Conservation (phyloP, 2,888 invertebrate species). For the Cheiracanthium punctorium region DNA sequence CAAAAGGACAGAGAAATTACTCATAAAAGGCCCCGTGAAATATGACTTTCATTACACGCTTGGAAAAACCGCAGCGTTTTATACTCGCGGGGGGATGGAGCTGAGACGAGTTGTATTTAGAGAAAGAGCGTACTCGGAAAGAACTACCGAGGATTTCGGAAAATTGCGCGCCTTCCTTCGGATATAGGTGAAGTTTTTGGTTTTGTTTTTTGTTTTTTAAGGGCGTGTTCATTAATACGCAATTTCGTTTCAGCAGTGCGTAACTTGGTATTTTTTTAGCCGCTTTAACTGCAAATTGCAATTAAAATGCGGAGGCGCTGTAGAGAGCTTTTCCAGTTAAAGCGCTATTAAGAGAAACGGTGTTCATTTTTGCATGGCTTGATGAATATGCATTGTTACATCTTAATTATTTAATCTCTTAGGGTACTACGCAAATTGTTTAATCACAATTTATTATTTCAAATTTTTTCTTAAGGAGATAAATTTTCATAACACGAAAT, state of each 20-base stretch:
- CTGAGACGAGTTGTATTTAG: not conserved
- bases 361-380: not conserved
- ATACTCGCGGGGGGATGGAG: constrained; percentile 5
- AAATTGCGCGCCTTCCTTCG: not conserved
- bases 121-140: not conserved
- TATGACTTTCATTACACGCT: constrained; percentile 62
- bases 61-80: constrained; percentile 40
- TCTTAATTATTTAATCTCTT: too few relatives aligned
- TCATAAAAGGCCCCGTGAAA: constrained; percentile 57
- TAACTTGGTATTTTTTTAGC: constrained; percentile 23
- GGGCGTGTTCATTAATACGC: constrained; percentile 17
- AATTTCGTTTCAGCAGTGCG: constrained; percentile 13
- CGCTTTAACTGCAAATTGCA: not conserved
- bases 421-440: too few relatives aligned
- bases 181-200: not conserved
- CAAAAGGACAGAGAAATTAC: constrained; percentile 35
- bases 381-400: too few relatives aligned
- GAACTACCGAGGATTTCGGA: not conserved
- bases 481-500: too few relatives aligned
- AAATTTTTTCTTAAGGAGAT: too few relatives aligned
- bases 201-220: not conserved
- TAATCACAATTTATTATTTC: too few relatives aligned
- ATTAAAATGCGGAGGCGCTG: not conserved
- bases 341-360: not conserved
- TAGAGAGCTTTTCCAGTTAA: not conserved